Evolutionary conservation across 2,888 invertebrate genomes (phyloP), one percentile per base, ranked within the genome.

Genomic region (Tachina fera): DNA sequence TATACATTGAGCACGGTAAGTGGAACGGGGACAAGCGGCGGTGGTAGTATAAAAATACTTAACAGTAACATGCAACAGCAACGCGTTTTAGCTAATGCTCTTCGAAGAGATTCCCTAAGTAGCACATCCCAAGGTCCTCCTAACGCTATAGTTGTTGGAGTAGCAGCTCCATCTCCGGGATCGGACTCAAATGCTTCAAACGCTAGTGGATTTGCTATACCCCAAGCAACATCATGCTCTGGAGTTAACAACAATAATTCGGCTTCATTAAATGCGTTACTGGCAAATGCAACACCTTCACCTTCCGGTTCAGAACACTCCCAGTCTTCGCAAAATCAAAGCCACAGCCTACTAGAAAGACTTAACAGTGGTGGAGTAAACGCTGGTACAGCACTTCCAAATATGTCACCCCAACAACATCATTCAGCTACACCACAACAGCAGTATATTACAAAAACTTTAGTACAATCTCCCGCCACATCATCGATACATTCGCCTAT

Each of bases 131-230:
- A 83, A 22, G 83, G 86, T 8, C 90, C 89, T 14, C 90, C 90
- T 19, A 88, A 87, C 75, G 90, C 91, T 5, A 93, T 94, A 87
- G 93, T 94, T 31, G 91, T 92, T n/a, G 92, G 92, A 8, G 91
- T 93, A 87, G 93, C 94, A 8, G 94, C 92, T 0, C 88, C 88
- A n/a, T 93, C 93, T 8, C 93, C 93, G 0, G 92, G 92, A 60
- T 92, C 92, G 72, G 93, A 93, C 87, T 93, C 93, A 58, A 93
- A 93, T 87, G 91, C 92, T 56, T 92, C 92, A 9, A 92, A 92
- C 88, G 91, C 92, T 43, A 94, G 94, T 71, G 91, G 91, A n/a
- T 93, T 94, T 87, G 94, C 94, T 11, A 94, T 95, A 92, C 94
- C 95, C 13, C 90, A 90, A 43, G 89, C 89, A 31, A 77, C 91